Base-by-base conservation (phyloP, 2,113 vertebrate genomes). In the Columba janthina region DNA sequence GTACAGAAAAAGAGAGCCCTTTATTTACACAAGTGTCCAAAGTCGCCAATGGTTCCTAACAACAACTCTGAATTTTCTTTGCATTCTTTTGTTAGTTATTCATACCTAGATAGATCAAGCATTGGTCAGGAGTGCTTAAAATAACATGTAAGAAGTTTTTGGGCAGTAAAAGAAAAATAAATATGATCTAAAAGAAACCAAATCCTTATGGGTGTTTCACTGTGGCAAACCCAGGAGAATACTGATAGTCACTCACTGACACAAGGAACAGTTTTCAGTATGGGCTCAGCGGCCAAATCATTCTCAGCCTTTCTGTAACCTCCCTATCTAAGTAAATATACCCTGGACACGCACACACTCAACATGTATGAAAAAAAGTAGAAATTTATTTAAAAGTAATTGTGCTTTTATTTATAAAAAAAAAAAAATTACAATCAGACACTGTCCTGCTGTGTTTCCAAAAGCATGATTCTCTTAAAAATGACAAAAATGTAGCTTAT, bases 391-490 rank as follows among this genome's bases (percentile, higher is more conserved):
- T 95, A 94, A 98, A 98, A 98, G 97, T 98, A 97, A 96, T 98
- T 98, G 98, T 98, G 98, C 97, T 98, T 98, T 98, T 98, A 98
- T 98, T 98, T 96, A 89, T 90, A 44, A 44, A 44, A 44, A 20
- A 54, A 71, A 96, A 81, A 97, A 96, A 98, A 93, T 96, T 97
- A 98, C 98, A 98, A 97, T 98, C 98, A 98, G 97, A 96, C 97
- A 97, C 97, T 97, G 96, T 97, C 97, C 97, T 95, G 94, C 91
- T 97, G 96, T 95, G 93, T 98, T 97, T 97, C 82, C 40, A 34
- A 96, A 97, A 97, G 95, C 95, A 95, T 75, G 88, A 48, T 79
- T 96, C 85, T 97, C 86, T 97, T 97, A 94, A 97, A 97, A 96
- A 94, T 83, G 78, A 95, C 79, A 76, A 72, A 58, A 74, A 58